Conservation (phyloP, 2,888 invertebrate genomes). For the Eumacrocentrus americanus region DNA sequence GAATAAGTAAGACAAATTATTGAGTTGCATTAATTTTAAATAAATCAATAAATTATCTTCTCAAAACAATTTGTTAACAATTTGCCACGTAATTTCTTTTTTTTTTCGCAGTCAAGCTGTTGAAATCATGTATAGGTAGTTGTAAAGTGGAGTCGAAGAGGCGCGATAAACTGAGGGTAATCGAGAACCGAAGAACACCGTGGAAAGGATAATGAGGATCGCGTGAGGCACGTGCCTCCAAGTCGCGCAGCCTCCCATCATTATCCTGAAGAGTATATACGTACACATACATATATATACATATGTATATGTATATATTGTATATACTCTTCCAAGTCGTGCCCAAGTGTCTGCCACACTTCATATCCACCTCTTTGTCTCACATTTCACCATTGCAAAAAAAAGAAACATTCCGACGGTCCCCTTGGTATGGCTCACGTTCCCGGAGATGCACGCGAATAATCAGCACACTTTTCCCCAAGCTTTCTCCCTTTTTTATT, state of each 20-base stretch:
- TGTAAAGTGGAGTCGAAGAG: background rate
- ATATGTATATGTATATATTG: background rate
- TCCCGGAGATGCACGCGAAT: background rate
- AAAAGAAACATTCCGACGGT: background rate
- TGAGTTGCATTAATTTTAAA: too few relatives aligned
- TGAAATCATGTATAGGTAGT: background rate
- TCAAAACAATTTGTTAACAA: too few relatives aligned
- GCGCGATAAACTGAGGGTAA: conserved; percentile 21
- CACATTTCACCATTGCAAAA: background rate
- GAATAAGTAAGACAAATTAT: too few relatives aligned
- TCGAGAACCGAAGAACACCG: conserved; percentile 33
- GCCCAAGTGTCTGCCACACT: too few relatives aligned
- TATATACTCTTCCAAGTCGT: too few relatives aligned
- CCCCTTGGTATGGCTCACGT: background rate
- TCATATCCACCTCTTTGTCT: background rate
- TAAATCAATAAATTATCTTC: too few relatives aligned
- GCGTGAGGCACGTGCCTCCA: conserved; percentile 59
- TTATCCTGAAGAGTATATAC: conserved; percentile 54
- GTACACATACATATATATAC: background rate
- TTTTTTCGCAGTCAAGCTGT: background rate
- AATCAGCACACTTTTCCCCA: background rate
- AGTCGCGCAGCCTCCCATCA: conserved; percentile 47
- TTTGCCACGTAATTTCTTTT: background rate
- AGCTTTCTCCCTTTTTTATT: background rate
- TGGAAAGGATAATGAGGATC: conserved; percentile 54